Percentiles rank a stretch among this genome's conserved stretches.
phyloP scores from a whole-genome alignment of 2,797 vertebrate species.

The Lates japonicus region DNA sequence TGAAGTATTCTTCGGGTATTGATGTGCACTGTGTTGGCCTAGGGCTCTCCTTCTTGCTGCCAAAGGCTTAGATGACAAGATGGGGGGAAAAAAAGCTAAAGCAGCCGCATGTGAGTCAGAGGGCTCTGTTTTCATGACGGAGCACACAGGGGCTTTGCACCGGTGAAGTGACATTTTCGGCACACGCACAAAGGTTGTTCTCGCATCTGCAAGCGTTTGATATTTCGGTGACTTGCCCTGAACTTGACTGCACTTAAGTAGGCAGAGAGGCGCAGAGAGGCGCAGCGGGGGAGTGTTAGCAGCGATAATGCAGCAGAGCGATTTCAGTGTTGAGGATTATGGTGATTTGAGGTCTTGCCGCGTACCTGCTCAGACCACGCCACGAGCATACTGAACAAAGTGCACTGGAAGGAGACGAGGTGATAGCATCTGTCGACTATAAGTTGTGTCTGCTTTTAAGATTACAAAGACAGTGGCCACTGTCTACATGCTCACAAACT shows the following conservation, averaged over 20 bases:
- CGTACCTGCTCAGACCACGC: constrained; percentile 9
- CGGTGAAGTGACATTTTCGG: constrained; percentile 51
- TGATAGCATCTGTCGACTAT: too few species aligned
- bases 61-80: constrained; percentile 45
- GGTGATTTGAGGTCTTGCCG: constrained; percentile 25
- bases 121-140: constrained; percentile 50
- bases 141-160: constrained; percentile 37
- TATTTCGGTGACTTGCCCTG: constrained; percentile 56
- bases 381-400: background rate
- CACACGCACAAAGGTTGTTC: constrained; percentile 31
- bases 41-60: constrained; percentile 35
- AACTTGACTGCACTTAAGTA: constrained; percentile 56
- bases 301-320: constrained; percentile 30
- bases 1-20: constrained; percentile 72
- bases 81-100: constrained; percentile 5
- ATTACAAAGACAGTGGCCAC: background rate
- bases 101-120: constrained; percentile 23
- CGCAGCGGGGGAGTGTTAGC: constrained; percentile 17
- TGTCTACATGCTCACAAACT: background rate
- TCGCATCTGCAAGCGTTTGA: constrained; percentile 47
- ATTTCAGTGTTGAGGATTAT: constrained; percentile 41
- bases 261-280: constrained; percentile 15
- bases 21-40: constrained; percentile 48
- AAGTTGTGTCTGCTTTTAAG: background rate
- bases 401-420: background rate